A percentile compares a stretch with the other conserved stretches of the same genome.
Evolutionary conservation across 2,797 vertebrate species (phyloP).

Genomic region (Capromys pilorides): DNA sequence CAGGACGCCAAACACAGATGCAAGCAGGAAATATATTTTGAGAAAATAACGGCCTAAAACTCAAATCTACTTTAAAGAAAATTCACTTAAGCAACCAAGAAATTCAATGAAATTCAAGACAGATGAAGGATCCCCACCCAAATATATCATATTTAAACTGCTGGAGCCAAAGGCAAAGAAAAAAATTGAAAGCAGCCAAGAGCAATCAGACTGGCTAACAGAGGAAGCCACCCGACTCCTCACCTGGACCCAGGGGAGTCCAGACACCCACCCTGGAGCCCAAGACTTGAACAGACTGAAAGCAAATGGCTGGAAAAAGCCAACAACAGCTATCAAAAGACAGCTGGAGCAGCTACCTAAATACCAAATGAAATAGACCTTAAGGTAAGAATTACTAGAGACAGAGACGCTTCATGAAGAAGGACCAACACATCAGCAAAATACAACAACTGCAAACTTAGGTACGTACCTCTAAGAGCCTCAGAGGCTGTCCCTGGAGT

Average conservation of each 20-base stretch:
- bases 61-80: neutral
- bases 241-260: neutral
- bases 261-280: neutral
- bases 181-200: neutral
- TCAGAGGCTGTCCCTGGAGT: neutral
- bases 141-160: neutral
- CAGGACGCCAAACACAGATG: neutral
- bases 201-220: neutral
- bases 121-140: neutral
- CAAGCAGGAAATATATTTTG: neutral
- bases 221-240: neutral
- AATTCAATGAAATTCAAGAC: neutral
- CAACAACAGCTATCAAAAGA: neutral
- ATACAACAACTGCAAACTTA: conserved; percentile 6
- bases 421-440: neutral
- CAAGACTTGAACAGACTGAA: neutral
- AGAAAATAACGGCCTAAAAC: neutral
- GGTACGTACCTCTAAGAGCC: neutral
- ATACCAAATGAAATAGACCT: neutral
- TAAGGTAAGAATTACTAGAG: neutral
- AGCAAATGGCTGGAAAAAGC: neutral
- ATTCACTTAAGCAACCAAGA: neutral
- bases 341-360: neutral
- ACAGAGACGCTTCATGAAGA: neutral
- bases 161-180: neutral